Evolutionary conservation across 1,140 invertebrate species (phyloP).

Genomic region (Temnothorax nylanderi): DNA sequence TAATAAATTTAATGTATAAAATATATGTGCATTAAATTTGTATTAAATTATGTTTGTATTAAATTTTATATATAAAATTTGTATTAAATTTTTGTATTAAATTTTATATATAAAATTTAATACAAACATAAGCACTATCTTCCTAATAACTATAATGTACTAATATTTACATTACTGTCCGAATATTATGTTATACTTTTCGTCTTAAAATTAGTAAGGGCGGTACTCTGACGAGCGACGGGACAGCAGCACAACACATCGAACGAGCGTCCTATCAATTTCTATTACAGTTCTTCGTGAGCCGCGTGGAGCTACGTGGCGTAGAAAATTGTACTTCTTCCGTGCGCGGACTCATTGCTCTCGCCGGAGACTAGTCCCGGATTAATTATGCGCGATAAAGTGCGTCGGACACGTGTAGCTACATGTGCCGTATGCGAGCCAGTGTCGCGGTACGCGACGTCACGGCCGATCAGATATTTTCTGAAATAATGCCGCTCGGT

Average conservation of each 20-base stretch:
- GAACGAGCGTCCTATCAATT: background rate
- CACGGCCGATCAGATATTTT: constrained; percentile 76
- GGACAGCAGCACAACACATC: too few species aligned
- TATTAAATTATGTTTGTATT: too few species aligned
- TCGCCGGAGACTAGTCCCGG: constrained; percentile 66
- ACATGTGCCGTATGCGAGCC: constrained; percentile 71
- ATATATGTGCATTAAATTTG: too few species aligned
- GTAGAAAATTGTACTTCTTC: constrained; percentile 66
- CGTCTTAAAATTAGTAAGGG: background rate
- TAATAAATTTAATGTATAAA: background rate
- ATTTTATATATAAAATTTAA: too few species aligned
- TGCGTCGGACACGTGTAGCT: constrained; percentile 75
- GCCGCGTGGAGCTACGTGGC: constrained; percentile 5
- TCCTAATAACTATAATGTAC: background rate
- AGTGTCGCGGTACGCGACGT: constrained; percentile 70
- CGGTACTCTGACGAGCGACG: background rate
- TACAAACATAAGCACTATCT: too few species aligned
- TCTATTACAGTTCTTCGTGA: constrained; percentile 18
- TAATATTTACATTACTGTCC: background rate
- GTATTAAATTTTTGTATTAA: too few species aligned
- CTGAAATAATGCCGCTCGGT: constrained; percentile 71
- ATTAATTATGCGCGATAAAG: constrained; percentile 77
- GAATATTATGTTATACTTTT: background rate
- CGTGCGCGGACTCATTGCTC: constrained; percentile 66
- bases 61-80: too few species aligned